These are phyloP conservation scores for Eilema griseolum DNA, from an alignment of 2,888 invertebrate species.

Conservation along the genomic window DNA sequence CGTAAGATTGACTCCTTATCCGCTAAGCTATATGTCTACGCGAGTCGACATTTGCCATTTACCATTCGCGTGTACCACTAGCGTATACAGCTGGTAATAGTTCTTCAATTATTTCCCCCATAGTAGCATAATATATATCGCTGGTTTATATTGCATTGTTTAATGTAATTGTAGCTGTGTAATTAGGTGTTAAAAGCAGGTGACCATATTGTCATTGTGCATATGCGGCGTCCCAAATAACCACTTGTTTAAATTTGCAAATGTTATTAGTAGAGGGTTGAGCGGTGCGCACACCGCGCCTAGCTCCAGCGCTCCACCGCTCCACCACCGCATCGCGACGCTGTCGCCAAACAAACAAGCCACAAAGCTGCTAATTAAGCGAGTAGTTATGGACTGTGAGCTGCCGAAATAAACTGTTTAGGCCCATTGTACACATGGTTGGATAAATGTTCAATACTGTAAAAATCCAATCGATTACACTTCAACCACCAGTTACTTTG, in stretches of 20 bases:
- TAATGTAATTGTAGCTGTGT: constrained; percentile 63
- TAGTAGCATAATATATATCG: neutral
- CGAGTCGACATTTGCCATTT: too few species aligned
- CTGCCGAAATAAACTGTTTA: constrained; percentile 64
- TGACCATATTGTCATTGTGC: constrained; percentile 66
- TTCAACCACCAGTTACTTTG: neutral
- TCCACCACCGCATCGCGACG: constrained; percentile 44
- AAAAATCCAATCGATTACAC: neutral
- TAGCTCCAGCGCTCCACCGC: constrained; percentile 43
- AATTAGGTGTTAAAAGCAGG: constrained; percentile 68
- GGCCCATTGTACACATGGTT: neutral
- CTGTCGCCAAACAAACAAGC: constrained; percentile 63
- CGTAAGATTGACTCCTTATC: too few species aligned
- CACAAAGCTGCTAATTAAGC: constrained; percentile 74
- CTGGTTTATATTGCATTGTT: constrained; percentile 21
- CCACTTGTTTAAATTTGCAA: constrained; percentile 79
- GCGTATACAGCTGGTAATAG: too few species aligned
- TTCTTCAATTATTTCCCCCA: neutral
- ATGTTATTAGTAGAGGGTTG: constrained; percentile 68
- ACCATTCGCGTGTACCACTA: too few species aligned
- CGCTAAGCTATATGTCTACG: too few species aligned
- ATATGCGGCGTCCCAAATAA: constrained; percentile 58
- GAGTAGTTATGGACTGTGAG: constrained; percentile 45
- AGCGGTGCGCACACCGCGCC: constrained; percentile 22
- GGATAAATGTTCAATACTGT: neutral